Percentiles rank a stretch among this genome's conserved stretches.
phyloP scores from a whole-genome alignment of 2,888 invertebrate genomes.

The Cephus nigrinus region DNA sequence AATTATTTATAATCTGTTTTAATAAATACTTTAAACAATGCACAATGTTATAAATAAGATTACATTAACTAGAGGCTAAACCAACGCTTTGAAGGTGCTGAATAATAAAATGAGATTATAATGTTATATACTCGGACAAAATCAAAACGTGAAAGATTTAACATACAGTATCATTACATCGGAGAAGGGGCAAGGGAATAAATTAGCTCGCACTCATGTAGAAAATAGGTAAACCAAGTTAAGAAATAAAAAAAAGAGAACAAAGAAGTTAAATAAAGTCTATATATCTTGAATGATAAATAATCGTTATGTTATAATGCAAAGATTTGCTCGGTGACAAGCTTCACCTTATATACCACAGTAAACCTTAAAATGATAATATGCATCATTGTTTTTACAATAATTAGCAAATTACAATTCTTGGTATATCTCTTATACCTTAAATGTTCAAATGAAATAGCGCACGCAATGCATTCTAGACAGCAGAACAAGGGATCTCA shows the following conservation, averaged over 20 bases:
- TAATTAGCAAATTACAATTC: neutral
- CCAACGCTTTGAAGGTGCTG: constrained; percentile 42
- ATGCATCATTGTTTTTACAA: neutral
- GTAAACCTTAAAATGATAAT: neutral
- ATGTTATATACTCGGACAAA: constrained; percentile 10
- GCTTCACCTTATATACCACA: neutral
- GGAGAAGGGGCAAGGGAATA: neutral
- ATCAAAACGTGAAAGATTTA: neutral
- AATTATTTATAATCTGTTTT: constrained; percentile 44
- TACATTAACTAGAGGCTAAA: constrained; percentile 42
- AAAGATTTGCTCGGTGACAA: neutral
- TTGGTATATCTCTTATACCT: neutral
- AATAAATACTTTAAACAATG: constrained; percentile 60
- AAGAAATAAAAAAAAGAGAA: neutral
- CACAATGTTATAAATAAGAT: constrained; percentile 57
- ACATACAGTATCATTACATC: neutral
- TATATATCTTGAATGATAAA: neutral
- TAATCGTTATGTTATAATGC: neutral
- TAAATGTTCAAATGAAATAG: constrained; percentile 22
- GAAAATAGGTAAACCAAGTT: neutral
- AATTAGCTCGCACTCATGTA: neutral
- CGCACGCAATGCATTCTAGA: constrained; percentile 26
- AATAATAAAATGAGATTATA: constrained; percentile 40
- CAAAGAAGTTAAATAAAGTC: neutral
- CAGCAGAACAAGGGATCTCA: constrained; percentile 26